Evolutionary conservation across 2,797 vertebrate species (phyloP).

Genomic region (Tragopan temminckii): DNA sequence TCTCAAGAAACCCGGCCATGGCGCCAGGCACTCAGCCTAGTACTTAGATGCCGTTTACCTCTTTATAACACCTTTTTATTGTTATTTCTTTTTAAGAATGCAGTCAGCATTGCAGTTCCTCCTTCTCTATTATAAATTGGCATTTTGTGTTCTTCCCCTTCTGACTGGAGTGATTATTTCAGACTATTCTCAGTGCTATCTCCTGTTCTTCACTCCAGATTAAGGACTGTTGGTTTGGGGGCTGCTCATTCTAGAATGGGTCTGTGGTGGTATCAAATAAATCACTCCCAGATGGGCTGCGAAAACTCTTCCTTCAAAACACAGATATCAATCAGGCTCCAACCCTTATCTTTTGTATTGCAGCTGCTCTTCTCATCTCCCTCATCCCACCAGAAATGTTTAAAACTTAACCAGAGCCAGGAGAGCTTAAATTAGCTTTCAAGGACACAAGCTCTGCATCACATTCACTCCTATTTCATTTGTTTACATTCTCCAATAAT

Average conservation of each 20-base stretch:
- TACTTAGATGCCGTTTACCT: not conserved
- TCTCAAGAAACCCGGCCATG: too few species aligned
- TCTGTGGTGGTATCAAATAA: conserved; percentile 30
- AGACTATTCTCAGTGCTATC: not conserved
- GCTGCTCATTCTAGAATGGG: not conserved
- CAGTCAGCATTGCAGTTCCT: not conserved
- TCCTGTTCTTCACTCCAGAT: not conserved
- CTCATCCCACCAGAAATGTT: conserved; percentile 42
- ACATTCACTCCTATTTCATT: conserved; percentile 20
- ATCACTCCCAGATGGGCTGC: conserved; percentile 25
- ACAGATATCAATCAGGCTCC: conserved; percentile 17
- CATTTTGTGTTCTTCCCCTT: not conserved
- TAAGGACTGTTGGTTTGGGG: not conserved
- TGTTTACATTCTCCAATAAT: not conserved
- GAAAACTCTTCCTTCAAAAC: conserved; percentile 53
- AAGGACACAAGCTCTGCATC: conserved; percentile 37
- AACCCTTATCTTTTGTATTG: conserved; percentile 31
- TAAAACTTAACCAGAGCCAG: conserved; percentile 11
- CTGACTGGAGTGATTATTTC: conserved; percentile 8
- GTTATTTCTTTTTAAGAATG: not conserved
- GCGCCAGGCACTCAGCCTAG: not conserved
- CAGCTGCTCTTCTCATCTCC: conserved; percentile 34
- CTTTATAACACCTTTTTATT: not conserved
- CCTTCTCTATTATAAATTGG: not conserved
- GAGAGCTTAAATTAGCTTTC: conserved; percentile 65